These are phyloP conservation scores for Lates japonicus DNA, from an alignment of 2,797 vertebrate species.

Conservation along the genomic window DNA sequence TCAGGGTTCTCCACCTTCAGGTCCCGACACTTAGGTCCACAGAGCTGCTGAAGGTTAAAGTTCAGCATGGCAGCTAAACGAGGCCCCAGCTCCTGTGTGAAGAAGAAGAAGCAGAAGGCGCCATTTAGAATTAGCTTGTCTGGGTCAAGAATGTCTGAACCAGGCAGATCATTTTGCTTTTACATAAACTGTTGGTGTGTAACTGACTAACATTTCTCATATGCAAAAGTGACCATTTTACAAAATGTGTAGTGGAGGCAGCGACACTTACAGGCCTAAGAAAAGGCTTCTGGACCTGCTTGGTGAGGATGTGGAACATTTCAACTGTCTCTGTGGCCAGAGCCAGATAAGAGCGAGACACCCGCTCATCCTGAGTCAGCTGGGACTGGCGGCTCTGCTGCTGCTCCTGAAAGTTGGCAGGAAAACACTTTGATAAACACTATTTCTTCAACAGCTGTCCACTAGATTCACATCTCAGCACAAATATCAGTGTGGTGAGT, in stretches of 20 bases:
- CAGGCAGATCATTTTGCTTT: background rate
- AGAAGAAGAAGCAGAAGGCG: background rate
- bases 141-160: background rate
- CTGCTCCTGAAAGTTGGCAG: conserved; percentile 89
- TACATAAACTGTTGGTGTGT: background rate
- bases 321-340: conserved; percentile 98
- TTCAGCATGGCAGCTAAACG: conserved; percentile 98
- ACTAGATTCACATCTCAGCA: background rate
- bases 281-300: conserved; percentile 99
- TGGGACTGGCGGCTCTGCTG: conserved; percentile 98
- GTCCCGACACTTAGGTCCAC: conserved; percentile 98
- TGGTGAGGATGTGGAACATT: conserved; percentile 99
- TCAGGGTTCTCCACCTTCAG: conserved; percentile 99
- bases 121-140: background rate
- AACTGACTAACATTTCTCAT: background rate
- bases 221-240: background rate
- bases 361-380: conserved; percentile 97
- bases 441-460: background rate
- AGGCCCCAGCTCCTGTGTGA: conserved; percentile 93
- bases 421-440: background rate
- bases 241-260: background rate
- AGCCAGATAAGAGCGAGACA: conserved; percentile 97
- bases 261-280: conserved; percentile 95
- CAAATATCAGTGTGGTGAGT: background rate
- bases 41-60: conserved; percentile 98